These are phyloP conservation scores for Australoheros facetus DNA, from an alignment of 2,797 vertebrate species.

Conservation along the genomic window DNA sequence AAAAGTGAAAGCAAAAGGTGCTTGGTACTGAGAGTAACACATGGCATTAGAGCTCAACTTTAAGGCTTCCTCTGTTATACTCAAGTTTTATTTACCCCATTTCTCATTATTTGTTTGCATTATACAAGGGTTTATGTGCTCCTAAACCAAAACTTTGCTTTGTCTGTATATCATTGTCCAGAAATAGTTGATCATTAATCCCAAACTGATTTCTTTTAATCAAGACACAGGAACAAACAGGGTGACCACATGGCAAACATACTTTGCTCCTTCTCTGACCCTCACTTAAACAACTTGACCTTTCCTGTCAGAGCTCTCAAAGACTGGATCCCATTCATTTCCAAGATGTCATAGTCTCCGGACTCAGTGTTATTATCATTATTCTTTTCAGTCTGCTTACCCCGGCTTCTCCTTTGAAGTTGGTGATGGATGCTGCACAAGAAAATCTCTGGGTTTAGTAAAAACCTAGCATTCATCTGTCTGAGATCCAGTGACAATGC, in stretches of 20 bases:
- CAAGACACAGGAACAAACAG: slow-evolving; percentile 60
- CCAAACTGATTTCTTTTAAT: slow-evolving; percentile 48
- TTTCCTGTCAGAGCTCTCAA: slow-evolving; percentile 34
- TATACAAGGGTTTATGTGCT: slow-evolving; percentile 9
- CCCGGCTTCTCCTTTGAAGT: slow-evolving; percentile 67
- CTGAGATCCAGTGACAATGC: slow-evolving; percentile 53
- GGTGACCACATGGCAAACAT: slow-evolving; percentile 59
- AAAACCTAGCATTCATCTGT: slow-evolving; percentile 38
- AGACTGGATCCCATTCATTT: slow-evolving; percentile 58
- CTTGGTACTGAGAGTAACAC: slow-evolving; percentile 10
- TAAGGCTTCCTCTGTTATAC: slow-evolving; percentile 26
- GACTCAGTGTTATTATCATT: slow-evolving; percentile 70
- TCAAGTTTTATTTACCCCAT: slow-evolving; percentile 15
- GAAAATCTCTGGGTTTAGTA: slow-evolving; percentile 62
- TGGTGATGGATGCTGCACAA: slow-evolving; percentile 73
- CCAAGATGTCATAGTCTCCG: slow-evolving; percentile 47
- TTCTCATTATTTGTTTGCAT: slow-evolving; percentile 40
- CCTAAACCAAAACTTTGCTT: slow-evolving; percentile 33
- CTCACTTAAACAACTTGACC: slow-evolving; percentile 50
- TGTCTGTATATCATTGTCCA: slow-evolving; percentile 39
- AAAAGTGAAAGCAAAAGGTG: not conserved
- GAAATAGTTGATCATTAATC: slow-evolving; percentile 54
- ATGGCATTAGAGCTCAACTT: slow-evolving; percentile 11
- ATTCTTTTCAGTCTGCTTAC: slow-evolving; percentile 63
- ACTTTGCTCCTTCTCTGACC: slow-evolving; percentile 22